A percentile compares a stretch with the other conserved stretches of the same genome.
These are phyloP conservation scores for Rutilus rutilus DNA, from an alignment of 2,113 vertebrate genomes.

Conservation along the genomic window DNA sequence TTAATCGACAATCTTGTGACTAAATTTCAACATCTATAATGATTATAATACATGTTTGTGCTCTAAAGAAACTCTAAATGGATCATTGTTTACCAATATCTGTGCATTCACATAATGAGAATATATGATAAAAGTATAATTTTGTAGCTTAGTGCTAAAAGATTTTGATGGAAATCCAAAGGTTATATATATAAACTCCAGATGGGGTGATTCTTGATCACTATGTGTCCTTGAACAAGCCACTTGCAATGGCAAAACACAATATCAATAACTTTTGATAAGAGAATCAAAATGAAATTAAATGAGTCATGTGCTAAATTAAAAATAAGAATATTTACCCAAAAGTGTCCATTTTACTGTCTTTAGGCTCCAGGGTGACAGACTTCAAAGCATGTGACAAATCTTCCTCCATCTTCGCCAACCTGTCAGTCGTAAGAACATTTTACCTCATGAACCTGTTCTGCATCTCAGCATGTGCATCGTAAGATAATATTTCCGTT, in stretches of 20 bases:
- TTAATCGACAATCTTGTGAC: background rate
- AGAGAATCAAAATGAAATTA: background rate
- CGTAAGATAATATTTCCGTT: no score
- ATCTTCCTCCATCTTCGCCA: slow-evolving; percentile 61
- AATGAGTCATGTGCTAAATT: no score
- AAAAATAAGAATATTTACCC: slow-evolving; percentile 62
- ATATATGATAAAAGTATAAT: background rate
- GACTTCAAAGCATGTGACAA: slow-evolving; percentile 37
- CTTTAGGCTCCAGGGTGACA: slow-evolving; percentile 7
- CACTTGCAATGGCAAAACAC: background rate
- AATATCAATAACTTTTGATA: background rate
- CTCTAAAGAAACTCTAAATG: background rate
- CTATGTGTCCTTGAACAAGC: no score
- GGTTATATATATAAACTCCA: background rate
- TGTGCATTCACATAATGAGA: background rate
- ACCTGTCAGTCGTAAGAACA: slow-evolving; percentile 26
- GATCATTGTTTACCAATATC: background rate
- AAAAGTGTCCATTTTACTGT: slow-evolving; percentile 57
- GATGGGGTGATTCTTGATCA: background rate
- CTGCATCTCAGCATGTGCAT: background rate
- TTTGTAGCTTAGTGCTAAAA: background rate
- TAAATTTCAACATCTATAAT: background rate
- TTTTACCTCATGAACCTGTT: background rate
- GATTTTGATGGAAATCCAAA: background rate
- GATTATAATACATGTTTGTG: background rate